phyloP scores from a whole-genome alignment of 1,140 invertebrate species.

The Halictus rubicundus region DNA sequence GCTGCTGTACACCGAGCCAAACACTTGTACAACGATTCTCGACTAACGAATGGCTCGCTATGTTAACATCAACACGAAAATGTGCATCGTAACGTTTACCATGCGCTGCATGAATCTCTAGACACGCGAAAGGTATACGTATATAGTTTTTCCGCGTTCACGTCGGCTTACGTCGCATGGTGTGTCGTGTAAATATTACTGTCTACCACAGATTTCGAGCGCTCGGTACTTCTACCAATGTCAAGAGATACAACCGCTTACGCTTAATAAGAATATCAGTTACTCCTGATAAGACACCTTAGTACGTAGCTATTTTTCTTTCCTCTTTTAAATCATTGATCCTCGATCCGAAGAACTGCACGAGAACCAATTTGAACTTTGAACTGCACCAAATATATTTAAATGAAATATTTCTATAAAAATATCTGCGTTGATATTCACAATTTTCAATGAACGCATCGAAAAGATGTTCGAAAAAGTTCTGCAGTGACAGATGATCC shows the following conservation, averaged over 20 bases:
- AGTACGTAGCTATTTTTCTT: slow-evolving; percentile 71
- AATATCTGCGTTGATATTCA: too few species aligned
- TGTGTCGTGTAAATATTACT: slow-evolving; percentile 37
- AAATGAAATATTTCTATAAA: too few species aligned
- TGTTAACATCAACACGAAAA: slow-evolving; percentile 30
- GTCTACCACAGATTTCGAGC: slow-evolving; percentile 30
- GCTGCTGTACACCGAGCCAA: neutral
- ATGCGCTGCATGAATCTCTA: slow-evolving; percentile 13
- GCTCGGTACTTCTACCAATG: slow-evolving; percentile 50
- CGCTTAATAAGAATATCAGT: slow-evolving; percentile 73
- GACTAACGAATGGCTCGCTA: slow-evolving; percentile 35
- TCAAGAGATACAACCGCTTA: slow-evolving; percentile 71
- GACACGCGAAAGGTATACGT: slow-evolving; percentile 33
- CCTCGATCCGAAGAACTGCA: too few species aligned
- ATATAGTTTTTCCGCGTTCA: slow-evolving; percentile 9
- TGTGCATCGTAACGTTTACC: slow-evolving; percentile 28
- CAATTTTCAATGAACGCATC: too few species aligned
- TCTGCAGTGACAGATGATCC: too few species aligned
- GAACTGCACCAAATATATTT: too few species aligned
- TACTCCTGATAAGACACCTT: slow-evolving; percentile 76
- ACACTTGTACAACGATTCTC: slow-evolving; percentile 1
- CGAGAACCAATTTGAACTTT: too few species aligned
- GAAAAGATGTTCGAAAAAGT: too few species aligned
- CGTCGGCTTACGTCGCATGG: slow-evolving; percentile 3
- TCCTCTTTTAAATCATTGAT: neutral